Evolutionary conservation across 35 echinoderm and acorn worm genomes (phyloP).

Genomic region (Heliocidaris erythrogramma): DNA sequence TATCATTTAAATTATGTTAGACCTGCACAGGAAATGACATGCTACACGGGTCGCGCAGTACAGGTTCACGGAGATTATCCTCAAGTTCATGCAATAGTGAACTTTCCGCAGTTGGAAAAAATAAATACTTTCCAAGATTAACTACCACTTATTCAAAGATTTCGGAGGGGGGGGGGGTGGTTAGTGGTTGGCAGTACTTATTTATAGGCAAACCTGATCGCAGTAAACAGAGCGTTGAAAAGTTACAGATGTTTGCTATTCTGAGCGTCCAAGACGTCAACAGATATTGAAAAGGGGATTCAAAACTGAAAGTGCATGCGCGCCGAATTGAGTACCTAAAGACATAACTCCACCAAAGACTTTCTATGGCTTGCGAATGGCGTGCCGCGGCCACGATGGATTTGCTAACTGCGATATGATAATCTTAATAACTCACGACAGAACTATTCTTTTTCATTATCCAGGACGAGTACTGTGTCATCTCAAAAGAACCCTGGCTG

Average conservation of each 20-base stretch:
- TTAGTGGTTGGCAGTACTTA: background rate
- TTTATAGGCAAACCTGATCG: background rate
- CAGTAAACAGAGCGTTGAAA: conserved; percentile 35
- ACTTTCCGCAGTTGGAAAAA: too few relatives aligned
- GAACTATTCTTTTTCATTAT: too few relatives aligned
- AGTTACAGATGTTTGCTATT: conserved; percentile 15
- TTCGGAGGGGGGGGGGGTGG: background rate
- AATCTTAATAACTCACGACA: background rate
- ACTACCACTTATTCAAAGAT: too few relatives aligned
- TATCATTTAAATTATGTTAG: too few relatives aligned
- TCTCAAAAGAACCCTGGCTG: background rate
- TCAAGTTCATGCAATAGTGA: too few relatives aligned
- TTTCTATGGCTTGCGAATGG: background rate
- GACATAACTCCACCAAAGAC: background rate
- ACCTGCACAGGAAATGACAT: too few relatives aligned
- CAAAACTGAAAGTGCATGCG: background rate
- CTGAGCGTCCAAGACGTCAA: background rate
- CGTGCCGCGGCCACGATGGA: background rate
- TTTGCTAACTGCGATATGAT: background rate
- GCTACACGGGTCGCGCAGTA: too few relatives aligned
- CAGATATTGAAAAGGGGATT: background rate
- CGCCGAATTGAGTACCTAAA: background rate
- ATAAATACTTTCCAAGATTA: too few relatives aligned
- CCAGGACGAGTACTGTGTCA: background rate
- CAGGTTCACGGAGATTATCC: too few relatives aligned